Evolutionary conservation across 2,888 invertebrate genomes (phyloP).

Genomic region (Chrysopilus asiliformis): DNA sequence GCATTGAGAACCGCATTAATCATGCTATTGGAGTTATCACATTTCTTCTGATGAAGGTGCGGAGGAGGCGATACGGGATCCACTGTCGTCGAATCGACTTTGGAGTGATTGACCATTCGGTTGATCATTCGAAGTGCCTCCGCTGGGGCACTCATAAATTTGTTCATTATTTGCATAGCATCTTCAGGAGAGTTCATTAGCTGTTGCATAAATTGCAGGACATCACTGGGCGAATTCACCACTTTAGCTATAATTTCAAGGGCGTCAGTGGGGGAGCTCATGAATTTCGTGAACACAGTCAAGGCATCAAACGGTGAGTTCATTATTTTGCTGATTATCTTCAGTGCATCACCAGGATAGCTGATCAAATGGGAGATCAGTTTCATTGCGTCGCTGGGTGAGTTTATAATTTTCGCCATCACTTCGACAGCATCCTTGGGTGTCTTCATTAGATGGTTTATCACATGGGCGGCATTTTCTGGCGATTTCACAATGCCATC

Average conservation of each 20-base stretch:
- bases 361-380: slow-evolving; percentile 33
- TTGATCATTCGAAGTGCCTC: slow-evolving; percentile 34
- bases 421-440: slow-evolving; percentile 29
- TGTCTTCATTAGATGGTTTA: slow-evolving; percentile 32
- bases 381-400: slow-evolving; percentile 33
- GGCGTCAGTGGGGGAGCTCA: slow-evolving; percentile 37
- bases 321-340: slow-evolving; percentile 36
- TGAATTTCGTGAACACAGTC: slow-evolving; percentile 36
- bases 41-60: slow-evolving; percentile 1
- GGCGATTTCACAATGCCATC: slow-evolving; percentile 31
- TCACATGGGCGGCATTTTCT: slow-evolving; percentile 31
- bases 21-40: slow-evolving; percentile 9
- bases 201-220: slow-evolving; percentile 33
- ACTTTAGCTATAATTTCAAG: slow-evolving; percentile 35
- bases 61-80: slow-evolving; percentile 3
- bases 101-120: slow-evolving; percentile 23
- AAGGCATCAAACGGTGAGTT: slow-evolving; percentile 36
- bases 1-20: slow-evolving; percentile 17
- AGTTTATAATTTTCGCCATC: slow-evolving; percentile 31
- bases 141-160: slow-evolving; percentile 35
- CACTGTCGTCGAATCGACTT: slow-evolving; percentile 13
- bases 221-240: slow-evolving; percentile 34
- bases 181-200: slow-evolving; percentile 35
- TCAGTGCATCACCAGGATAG: slow-evolving; percentile 33
- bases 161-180: slow-evolving; percentile 35